phyloP scores from a whole-genome alignment of 2,888 invertebrate species.

The Pilophorus perplexus region DNA sequence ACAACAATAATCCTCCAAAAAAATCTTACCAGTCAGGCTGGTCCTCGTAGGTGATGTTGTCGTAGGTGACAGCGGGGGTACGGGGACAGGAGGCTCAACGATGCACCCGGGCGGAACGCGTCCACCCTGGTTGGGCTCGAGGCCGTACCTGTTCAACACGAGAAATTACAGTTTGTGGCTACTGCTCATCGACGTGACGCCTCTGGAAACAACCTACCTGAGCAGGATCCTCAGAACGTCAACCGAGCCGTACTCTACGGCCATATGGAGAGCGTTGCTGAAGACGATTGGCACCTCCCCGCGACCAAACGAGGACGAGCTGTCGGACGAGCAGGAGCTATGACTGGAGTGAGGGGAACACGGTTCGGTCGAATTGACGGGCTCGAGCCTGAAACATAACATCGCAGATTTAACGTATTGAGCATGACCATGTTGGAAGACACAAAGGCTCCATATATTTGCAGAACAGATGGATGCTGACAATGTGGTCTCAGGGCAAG shows the following conservation, averaged over 20 bases:
- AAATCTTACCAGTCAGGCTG: conserved; percentile 30
- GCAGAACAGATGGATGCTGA: no score
- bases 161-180: no score
- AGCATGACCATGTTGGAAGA: no score
- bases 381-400: conserved; percentile 42
- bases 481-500: no score
- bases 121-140: conserved; percentile 60
- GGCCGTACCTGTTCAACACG: conserved; percentile 55
- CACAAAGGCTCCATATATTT: no score
- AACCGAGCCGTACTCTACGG: conserved; percentile 59
- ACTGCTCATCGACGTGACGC: no score
- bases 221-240: conserved; percentile 58
- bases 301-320: conserved; percentile 44
- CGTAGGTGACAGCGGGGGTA: conserved; percentile 37
- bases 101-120: conserved; percentile 47
- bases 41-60: conserved; percentile 42
- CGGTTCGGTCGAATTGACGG: neutral
- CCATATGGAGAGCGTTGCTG: conserved; percentile 58
- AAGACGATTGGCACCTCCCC: conserved; percentile 52
- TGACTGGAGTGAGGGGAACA: no score
- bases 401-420: no score
- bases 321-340: conserved; percentile 29
- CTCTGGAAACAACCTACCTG: no score
- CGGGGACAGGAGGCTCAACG: conserved; percentile 24
- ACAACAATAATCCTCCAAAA: no score